These are phyloP conservation scores for Micropterix aruncella DNA, from an alignment of 2,888 invertebrate genomes.

Conservation along the genomic window DNA sequence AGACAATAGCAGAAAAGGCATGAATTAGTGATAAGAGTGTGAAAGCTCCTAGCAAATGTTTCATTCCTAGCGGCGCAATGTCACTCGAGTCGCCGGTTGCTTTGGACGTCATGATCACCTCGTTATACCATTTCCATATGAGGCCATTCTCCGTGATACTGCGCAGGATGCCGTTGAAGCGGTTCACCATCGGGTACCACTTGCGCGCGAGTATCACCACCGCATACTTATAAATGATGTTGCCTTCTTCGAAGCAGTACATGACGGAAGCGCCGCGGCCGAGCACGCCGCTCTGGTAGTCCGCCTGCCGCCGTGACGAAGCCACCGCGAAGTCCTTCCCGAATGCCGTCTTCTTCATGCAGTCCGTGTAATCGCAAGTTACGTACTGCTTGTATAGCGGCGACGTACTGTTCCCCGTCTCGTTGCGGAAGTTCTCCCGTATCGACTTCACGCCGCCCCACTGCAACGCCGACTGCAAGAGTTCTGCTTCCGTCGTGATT, in stretches of 20 bases:
- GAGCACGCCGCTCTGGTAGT: slow-evolving; percentile 30
- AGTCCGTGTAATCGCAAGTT: slow-evolving; percentile 27
- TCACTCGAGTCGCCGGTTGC: slow-evolving; percentile 19
- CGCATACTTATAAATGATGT: slow-evolving; percentile 34
- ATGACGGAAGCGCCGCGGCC: slow-evolving; percentile 29
- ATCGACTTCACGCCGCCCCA: slow-evolving; percentile 21
- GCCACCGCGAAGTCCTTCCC: slow-evolving; percentile 31
- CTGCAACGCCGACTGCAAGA: slow-evolving; percentile 28
- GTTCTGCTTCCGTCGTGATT: slow-evolving; percentile 30
- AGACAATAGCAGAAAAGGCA: too few species aligned
- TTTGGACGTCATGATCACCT: slow-evolving; percentile 23
- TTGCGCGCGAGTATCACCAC: slow-evolving; percentile 31
- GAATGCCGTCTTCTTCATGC: slow-evolving; percentile 25
- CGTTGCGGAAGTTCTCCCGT: slow-evolving; percentile 23
- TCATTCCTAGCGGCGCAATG: slow-evolving; percentile 25
- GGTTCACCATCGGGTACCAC: slow-evolving; percentile 32
- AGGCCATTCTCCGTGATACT: slow-evolving; percentile 34
- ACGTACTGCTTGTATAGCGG: slow-evolving; percentile 34
- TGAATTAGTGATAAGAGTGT: background rate
- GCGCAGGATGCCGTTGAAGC: slow-evolving; percentile 31
- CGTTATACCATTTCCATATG: slow-evolving; percentile 35
- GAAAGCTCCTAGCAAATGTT: slow-evolving; percentile 33
- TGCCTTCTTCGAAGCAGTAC: slow-evolving; percentile 31
- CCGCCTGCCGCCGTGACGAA: slow-evolving; percentile 30
- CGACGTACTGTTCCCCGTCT: slow-evolving; percentile 31